Conservation (phyloP, 2,888 invertebrate genomes). For the Drosophila longiperda region DNA sequence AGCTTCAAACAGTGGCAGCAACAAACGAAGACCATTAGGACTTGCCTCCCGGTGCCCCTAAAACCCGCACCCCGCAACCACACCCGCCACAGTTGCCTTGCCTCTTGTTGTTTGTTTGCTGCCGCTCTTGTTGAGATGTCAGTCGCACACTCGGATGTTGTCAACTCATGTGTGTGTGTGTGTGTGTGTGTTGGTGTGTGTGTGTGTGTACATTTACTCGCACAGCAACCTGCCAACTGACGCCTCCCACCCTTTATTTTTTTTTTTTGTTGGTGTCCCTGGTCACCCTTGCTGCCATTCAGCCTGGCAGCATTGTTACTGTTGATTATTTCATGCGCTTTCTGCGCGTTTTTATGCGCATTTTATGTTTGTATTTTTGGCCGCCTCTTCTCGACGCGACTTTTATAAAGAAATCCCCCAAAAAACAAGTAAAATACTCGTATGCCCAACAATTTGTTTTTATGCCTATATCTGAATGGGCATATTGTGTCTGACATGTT, state of each 20-base stretch:
- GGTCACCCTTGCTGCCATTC: constrained; percentile 40
- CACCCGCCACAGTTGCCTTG: constrained; percentile 5
- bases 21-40: constrained; percentile 74
- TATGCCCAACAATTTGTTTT: constrained; percentile 38
- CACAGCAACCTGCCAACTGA: constrained; percentile 16
- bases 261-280: constrained; percentile 14
- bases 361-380: constrained; percentile 76
- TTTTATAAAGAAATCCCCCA: constrained; percentile 44
- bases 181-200: neutral
- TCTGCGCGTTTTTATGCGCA: constrained; percentile 76
- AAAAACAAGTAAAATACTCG: constrained; percentile 28
- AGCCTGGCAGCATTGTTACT: constrained; percentile 65
- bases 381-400: constrained; percentile 32
- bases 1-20: constrained; percentile 39
- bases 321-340: constrained; percentile 79
- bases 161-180: constrained; percentile 62
- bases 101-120: constrained; percentile 44
- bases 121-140: constrained; percentile 70
- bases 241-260: neutral
- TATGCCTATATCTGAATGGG: constrained; percentile 15
- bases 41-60: constrained; percentile 18
- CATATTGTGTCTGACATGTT: constrained; percentile 7
- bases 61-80: neutral
- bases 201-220: constrained; percentile 12
- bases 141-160: constrained; percentile 75